Percentiles rank a stretch among this genome's conserved stretches.
Conservation (phyloP, 2,888 invertebrate genomes). For the Phaonia tiefii region DNA sequence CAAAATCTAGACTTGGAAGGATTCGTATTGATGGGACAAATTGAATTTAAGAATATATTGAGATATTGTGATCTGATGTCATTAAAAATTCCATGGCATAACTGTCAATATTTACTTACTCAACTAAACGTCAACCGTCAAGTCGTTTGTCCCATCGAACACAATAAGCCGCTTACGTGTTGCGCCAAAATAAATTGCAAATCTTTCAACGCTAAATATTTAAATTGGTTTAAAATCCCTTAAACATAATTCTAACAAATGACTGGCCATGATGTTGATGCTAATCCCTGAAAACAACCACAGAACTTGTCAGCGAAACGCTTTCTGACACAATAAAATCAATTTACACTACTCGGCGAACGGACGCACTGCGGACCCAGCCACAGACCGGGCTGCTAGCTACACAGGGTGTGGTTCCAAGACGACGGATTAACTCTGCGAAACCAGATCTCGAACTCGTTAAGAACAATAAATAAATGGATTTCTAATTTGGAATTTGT, state of each 20-base stretch:
- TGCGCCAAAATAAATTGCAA: conserved; percentile 22
- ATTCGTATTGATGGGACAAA: no score
- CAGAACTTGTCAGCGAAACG: conserved; percentile 17
- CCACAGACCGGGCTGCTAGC: background rate
- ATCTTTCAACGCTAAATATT: conserved; percentile 11
- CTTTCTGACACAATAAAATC: background rate
- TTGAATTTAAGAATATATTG: no score
- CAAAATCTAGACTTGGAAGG: no score
- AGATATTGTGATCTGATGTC: no score
- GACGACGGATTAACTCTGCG: conserved; percentile 1
- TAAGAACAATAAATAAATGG: conserved; percentile 37
- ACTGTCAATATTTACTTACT: background rate
- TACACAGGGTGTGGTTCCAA: conserved; percentile 15
- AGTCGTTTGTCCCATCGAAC: no score
- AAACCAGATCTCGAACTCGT: conserved; percentile 9
- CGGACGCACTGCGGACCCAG: background rate
- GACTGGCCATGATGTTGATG: background rate
- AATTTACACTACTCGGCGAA: background rate
- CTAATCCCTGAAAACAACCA: conserved; percentile 7
- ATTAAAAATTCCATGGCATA: no score
- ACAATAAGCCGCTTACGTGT: background rate
- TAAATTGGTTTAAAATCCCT: conserved; percentile 19
- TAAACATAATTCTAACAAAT: conserved; percentile 29
- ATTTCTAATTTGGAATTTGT: conserved; percentile 38
- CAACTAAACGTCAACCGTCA: background rate